Base-by-base conservation (phyloP, 2,888 invertebrate species). In the Eucera pruinosa region DNA sequence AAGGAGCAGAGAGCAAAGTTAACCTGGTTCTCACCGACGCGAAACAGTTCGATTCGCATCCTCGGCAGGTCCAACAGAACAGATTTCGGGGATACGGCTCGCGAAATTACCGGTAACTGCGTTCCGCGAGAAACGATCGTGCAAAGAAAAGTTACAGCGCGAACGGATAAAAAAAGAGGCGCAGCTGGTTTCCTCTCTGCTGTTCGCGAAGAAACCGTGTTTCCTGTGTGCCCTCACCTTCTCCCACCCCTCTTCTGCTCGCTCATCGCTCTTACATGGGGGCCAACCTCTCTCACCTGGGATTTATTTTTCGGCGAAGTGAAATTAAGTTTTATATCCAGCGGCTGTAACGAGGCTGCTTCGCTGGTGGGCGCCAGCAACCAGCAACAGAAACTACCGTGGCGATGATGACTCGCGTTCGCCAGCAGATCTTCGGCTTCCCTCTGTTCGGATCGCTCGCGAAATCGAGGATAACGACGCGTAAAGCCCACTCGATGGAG, bases 261-360 rank as follows among this genome's bases (percentile, higher is more conserved):
- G 9, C 20, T 15, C 47, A 11, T 15, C 13, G 15, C n/a, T n/a
- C 0, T 15, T 15, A 4, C 11, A 2, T 15, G 20, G 52, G 4
- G 11, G 39, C 6, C 18, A 30, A 55, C 39, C 79, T 61, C 69
- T 55, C 65, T 55, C 52, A 60, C 48, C 76, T 66, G 67, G 65
- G 79, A 81, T 84, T 88, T 85, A 83, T 83, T 83, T 82, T 85
- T 85, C 88, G 84, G 65, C 85, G 77, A 84, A 86, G 78, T 66
- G 80, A 86, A 88, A 88, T 88, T 88, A 88, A 88, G 83, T 86
- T 88, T 88, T 83, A 88, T 84, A 80, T 82, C 81, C 81, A 77
- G 71, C 55, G 79, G 83, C 79, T 70, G 81, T 86, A 86, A 86
- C 82, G 81, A 86, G 78, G 72, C 70, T 73, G 58, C 69, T 72